A percentile compares a stretch with the other conserved stretches of the same genome.
phyloP scores from a whole-genome alignment of 2,888 invertebrate genomes.

The Salpingus planirostris region DNA sequence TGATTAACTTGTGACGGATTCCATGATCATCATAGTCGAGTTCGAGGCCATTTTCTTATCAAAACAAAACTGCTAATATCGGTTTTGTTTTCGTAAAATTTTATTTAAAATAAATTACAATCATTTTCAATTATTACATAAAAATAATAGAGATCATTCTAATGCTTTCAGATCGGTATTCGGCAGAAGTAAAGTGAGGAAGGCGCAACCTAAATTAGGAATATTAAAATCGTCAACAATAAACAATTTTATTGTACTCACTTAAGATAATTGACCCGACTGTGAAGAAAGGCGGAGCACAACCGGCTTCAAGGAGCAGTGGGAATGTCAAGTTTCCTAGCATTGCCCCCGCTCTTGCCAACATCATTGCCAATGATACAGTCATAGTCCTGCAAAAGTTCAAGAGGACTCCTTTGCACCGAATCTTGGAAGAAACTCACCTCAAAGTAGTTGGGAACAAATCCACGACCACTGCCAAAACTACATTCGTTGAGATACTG shows the following conservation, averaged over 20 bases:
- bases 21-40: too few species aligned
- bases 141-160: too few species aligned
- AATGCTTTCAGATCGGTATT: slow-evolving; percentile 21
- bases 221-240: slow-evolving; percentile 1
- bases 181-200: slow-evolving; percentile 19
- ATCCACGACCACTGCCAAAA: slow-evolving; percentile 55
- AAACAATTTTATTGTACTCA: slow-evolving; percentile 31
- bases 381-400: slow-evolving; percentile 56
- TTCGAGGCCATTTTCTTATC: too few species aligned
- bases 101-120: too few species aligned
- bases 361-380: slow-evolving; percentile 61
- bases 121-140: too few species aligned
- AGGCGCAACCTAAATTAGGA: slow-evolving; percentile 19
- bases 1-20: too few species aligned
- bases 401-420: too few species aligned
- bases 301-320: slow-evolving; percentile 56
- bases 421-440: background rate
- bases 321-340: slow-evolving; percentile 65
- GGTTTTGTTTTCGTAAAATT: too few species aligned
- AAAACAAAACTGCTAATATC: too few species aligned
- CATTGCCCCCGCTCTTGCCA: slow-evolving; percentile 60
- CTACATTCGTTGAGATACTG: slow-evolving; percentile 51
- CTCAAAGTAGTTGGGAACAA: slow-evolving; percentile 56
- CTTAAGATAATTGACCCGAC: slow-evolving; percentile 54
- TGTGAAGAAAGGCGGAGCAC: slow-evolving; percentile 63